Base-by-base conservation (phyloP, 2,113 vertebrate genomes). In the Nibea coibor region DNA sequence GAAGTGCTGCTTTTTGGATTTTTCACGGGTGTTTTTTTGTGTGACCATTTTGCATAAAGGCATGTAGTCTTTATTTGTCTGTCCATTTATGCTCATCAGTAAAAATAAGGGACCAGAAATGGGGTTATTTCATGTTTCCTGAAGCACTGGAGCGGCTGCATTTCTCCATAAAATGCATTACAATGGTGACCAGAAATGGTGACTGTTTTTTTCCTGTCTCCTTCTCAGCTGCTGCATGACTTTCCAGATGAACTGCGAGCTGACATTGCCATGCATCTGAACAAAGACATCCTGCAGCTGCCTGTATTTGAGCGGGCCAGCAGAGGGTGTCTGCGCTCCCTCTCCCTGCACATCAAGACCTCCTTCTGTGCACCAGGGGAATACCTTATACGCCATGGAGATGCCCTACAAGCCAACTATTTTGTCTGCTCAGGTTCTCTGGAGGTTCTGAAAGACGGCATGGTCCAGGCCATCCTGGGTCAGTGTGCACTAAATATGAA, bases 271-370 rank as follows among this genome's bases (percentile, higher is more conserved):
- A 97, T 98, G 97, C 97, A 99, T 84, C 95, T 99, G 76, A 97
- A 99, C 93, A 98, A 98, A 91, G 97, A 99, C 94, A 99, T 99
- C 91, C 93, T 99, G 93, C 97, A 97, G 94, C 95, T 99, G 84
- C 94, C 97, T 0, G 88, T 99, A 67, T 99, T 99, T 4, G 95
- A 96, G 91, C 94, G 94, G 0, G 97, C 97, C 19, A 97, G 97
- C 91, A 95, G 96, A 78, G 98, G 98, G 77, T 99, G 97, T 87
- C 93, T 99, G 68, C 96, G 98, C 57, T 97, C 98, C 43, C 95
- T 99, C 79, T 99, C 98, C 0, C 94, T 99, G 72, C 97, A 98
- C 93, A 97, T 99, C 92, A 99, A 99, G 93, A 96, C 97, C 14
- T 98, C 97, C 0, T 99, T 99, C 93, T 99, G 97, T 0, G 96